Evolutionary conservation across 2,797 vertebrate genomes (phyloP).

Genomic region (Melopsittacus undulatus): DNA sequence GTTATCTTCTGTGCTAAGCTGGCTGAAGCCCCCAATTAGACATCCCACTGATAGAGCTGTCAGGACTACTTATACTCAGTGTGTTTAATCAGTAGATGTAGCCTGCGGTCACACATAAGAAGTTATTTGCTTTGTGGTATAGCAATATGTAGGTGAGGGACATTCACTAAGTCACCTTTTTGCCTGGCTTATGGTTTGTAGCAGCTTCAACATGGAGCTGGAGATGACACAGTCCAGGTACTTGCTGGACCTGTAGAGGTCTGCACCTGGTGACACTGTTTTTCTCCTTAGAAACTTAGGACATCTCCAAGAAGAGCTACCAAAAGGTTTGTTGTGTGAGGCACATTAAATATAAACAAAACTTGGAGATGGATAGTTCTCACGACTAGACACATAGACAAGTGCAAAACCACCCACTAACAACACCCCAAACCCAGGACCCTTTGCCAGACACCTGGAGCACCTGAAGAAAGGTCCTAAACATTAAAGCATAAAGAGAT

Average conservation of each 20-base stretch:
- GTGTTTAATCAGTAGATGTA: background rate
- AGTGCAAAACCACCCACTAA: background rate
- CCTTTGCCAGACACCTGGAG: background rate
- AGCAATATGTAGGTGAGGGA: background rate
- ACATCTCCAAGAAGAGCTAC: background rate
- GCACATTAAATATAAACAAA: background rate
- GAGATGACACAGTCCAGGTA: background rate
- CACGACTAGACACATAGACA: background rate
- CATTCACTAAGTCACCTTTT: background rate
- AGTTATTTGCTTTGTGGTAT: background rate
- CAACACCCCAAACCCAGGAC: background rate
- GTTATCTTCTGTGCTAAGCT: background rate
- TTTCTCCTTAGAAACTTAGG: background rate
- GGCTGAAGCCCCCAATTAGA: background rate
- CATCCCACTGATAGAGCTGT: background rate
- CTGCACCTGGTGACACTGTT: background rate
- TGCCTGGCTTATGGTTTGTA: background rate
- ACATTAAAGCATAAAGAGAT: conserved; percentile 2
- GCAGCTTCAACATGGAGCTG: accelerated
- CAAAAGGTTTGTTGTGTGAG: background rate
- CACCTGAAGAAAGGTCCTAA: background rate
- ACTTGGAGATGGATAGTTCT: background rate
- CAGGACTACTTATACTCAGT: background rate
- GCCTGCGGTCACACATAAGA: background rate
- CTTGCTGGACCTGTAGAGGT: background rate